These are phyloP conservation scores for Coleophora deauratella DNA, from an alignment of 2,888 invertebrate species.

Conservation along the genomic window DNA sequence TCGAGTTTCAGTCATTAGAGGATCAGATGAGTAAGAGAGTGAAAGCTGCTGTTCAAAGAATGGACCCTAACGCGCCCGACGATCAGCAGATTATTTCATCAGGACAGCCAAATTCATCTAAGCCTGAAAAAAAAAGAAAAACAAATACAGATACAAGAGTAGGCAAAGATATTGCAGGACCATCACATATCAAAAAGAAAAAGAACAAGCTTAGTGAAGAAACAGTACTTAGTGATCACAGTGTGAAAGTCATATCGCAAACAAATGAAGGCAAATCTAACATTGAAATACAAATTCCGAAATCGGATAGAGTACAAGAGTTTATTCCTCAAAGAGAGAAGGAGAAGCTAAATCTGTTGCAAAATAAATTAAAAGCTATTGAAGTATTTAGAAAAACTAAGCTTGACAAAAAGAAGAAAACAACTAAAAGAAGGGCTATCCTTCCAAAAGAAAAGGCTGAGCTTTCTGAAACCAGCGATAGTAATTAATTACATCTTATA, in stretches of 20 bases:
- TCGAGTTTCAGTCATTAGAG: slow-evolving; percentile 67
- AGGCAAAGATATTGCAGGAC: slow-evolving; percentile 21
- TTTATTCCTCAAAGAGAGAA: slow-evolving; percentile 83
- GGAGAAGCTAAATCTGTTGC: slow-evolving; percentile 76
- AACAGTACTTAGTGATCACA: slow-evolving; percentile 29
- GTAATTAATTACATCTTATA: slow-evolving; percentile 45
- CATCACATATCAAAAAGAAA: slow-evolving; percentile 30
- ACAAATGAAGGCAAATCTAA: slow-evolving; percentile 29
- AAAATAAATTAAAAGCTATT: slow-evolving; percentile 83
- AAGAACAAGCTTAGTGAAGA: slow-evolving; percentile 26
- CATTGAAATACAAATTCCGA: slow-evolving; percentile 47
- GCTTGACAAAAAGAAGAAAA: slow-evolving; percentile 70
- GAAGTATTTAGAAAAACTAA: slow-evolving; percentile 80
- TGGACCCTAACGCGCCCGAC: slow-evolving; percentile 56
- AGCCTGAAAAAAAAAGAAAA: slow-evolving; percentile 25
- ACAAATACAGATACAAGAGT: slow-evolving; percentile 19
- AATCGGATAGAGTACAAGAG: slow-evolving; percentile 62
- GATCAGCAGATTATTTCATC: slow-evolving; percentile 19
- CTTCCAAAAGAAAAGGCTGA: slow-evolving; percentile 76
- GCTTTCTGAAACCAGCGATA: slow-evolving; percentile 79
- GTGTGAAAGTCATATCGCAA: slow-evolving; percentile 40
- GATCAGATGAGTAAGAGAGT: slow-evolving; percentile 86
- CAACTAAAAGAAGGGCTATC: slow-evolving; percentile 51
- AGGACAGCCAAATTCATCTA: slow-evolving; percentile 1
- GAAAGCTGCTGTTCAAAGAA: slow-evolving; percentile 81